Percentiles rank a stretch among this genome's conserved stretches.
phyloP scores from a whole-genome alignment of 2,113 vertebrate genomes.

The Ia io region DNA sequence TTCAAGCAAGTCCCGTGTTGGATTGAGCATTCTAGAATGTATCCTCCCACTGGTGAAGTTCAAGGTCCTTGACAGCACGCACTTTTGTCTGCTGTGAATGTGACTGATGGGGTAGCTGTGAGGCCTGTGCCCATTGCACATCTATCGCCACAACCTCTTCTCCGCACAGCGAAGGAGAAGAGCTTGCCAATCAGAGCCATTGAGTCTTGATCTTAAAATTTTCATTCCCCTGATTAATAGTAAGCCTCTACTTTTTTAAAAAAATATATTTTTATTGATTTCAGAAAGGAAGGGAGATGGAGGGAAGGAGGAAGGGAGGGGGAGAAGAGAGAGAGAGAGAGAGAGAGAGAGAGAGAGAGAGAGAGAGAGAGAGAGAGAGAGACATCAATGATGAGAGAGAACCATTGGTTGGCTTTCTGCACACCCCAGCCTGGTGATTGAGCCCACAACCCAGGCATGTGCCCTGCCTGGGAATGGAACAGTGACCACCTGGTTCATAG shows the following conservation, averaged over 20 bases:
- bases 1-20: not conserved
- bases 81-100: not conserved
- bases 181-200: not conserved
- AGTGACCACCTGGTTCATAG: not conserved
- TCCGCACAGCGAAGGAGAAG: not conserved
- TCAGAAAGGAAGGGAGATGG: no score
- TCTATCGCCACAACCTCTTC: not conserved
- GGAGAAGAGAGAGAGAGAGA: no score
- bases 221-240: no score
- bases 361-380: no score
- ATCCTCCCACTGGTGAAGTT: not conserved
- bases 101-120: not conserved
- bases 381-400: not conserved
- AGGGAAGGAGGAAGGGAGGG: no score
- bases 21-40: not conserved
- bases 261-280: no score
- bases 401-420: not conserved
- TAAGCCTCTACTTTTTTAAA: no score
- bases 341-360: no score
- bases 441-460: not conserved
- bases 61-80: not conserved
- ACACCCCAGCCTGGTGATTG: not conserved
- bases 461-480: not conserved
- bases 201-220: no score
- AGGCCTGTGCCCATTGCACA: not conserved